These are phyloP conservation scores for Acrocephalus arundinaceus DNA, from an alignment of 2,113 vertebrate genomes.

Conservation along the genomic window DNA sequence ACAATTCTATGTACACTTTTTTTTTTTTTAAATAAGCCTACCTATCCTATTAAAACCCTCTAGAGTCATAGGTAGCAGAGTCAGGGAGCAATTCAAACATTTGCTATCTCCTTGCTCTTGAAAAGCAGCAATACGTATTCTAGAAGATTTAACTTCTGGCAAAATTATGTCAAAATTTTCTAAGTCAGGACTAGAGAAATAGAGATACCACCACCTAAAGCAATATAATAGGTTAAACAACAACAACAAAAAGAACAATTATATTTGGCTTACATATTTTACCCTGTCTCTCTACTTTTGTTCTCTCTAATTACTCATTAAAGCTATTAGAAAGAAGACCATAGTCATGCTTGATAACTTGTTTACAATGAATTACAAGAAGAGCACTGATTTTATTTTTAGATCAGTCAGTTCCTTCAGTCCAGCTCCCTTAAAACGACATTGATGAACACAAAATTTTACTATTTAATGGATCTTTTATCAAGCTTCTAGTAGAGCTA, in stretches of 20 bases:
- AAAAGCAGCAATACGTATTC: background rate
- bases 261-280: slow-evolving; percentile 5
- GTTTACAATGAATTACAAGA: slow-evolving; percentile 23
- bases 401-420: slow-evolving; percentile 10
- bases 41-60: background rate
- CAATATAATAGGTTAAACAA: background rate
- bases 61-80: background rate
- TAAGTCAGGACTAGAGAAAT: background rate
- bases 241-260: background rate
- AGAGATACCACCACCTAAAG: background rate
- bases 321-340: slow-evolving; percentile 29
- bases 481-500: background rate
- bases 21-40: background rate
- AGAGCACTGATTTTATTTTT: slow-evolving; percentile 29
- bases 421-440: slow-evolving; percentile 5
- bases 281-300: background rate
- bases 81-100: background rate
- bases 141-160: background rate
- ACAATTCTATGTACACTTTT: background rate
- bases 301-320: slow-evolving; percentile 38
- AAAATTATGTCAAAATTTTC: slow-evolving; percentile 3
- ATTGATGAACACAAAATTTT: background rate
- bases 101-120: slow-evolving; percentile 4
- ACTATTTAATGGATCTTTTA: background rate
- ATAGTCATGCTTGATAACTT: slow-evolving; percentile 19